These are phyloP conservation scores for Dynastes maya DNA, from an alignment of 2,888 invertebrate genomes.

Conservation along the genomic window DNA sequence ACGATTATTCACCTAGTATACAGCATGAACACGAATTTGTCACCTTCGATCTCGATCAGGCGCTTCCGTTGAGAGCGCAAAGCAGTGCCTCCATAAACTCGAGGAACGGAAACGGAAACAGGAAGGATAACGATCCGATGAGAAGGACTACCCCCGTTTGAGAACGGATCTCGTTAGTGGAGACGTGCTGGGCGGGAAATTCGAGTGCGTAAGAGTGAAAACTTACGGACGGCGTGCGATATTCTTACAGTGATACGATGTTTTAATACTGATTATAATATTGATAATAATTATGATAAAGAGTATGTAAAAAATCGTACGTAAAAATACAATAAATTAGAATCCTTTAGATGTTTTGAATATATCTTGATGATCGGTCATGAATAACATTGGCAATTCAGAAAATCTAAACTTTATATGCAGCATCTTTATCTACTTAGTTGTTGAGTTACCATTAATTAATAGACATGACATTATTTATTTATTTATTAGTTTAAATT, in stretches of 20 bases:
- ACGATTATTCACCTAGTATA: slow-evolving; percentile 74
- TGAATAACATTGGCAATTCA: neutral
- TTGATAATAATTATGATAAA: slow-evolving; percentile 38
- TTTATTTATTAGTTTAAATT: too few relatives aligned
- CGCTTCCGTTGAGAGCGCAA: slow-evolving; percentile 68
- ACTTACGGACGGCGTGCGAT: neutral
- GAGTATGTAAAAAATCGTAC: slow-evolving; percentile 14
- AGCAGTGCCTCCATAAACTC: slow-evolving; percentile 66
- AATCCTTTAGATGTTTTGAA: slow-evolving; percentile 37
- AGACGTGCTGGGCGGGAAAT: neutral
- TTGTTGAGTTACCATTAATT: too few relatives aligned
- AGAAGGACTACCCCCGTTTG: slow-evolving; percentile 76
- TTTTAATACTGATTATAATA: slow-evolving; percentile 34
- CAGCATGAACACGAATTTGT: slow-evolving; percentile 79
- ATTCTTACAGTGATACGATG: slow-evolving; percentile 16
- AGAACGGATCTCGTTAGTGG: slow-evolving; percentile 48
- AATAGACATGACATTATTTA: too few relatives aligned
- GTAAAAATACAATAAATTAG: slow-evolving; percentile 22
- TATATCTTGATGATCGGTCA: slow-evolving; percentile 19
- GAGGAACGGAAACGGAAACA: slow-evolving; percentile 63
- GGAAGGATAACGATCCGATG: slow-evolving; percentile 73
- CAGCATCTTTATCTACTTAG: too few relatives aligned
- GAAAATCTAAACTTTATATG: too few relatives aligned
- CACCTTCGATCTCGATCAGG: slow-evolving; percentile 79
- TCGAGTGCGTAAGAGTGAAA: neutral